Percentiles rank a stretch among this genome's conserved stretches.
These are phyloP conservation scores for Agrochola macilenta DNA, from an alignment of 2,888 invertebrate genomes.

Conservation along the genomic window DNA sequence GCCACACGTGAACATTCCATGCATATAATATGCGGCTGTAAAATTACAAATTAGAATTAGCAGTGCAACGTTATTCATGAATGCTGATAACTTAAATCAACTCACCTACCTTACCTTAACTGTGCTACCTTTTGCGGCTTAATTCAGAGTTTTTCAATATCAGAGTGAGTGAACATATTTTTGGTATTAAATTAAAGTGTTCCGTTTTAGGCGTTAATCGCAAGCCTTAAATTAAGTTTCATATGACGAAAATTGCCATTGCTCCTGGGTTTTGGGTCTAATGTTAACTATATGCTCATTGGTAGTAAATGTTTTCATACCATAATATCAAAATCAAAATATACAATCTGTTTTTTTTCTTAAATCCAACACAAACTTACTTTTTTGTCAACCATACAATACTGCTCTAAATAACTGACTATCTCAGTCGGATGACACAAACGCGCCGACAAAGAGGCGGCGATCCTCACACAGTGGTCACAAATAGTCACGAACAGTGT, in stretches of 20 bases:
- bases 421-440: constrained; percentile 63
- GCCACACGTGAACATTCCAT: too few species aligned
- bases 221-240: background rate
- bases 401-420: constrained; percentile 59
- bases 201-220: background rate
- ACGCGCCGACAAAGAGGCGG: constrained; percentile 70
- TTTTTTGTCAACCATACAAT: constrained; percentile 51
- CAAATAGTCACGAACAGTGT: constrained; percentile 41
- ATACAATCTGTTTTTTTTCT: background rate
- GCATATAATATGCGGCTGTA: too few species aligned
- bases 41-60: background rate
- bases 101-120: too few species aligned
- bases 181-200: too few species aligned
- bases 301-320: background rate
- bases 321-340: constrained; percentile 15
- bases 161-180: too few species aligned
- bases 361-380: background rate
- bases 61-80: background rate
- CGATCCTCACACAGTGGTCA: constrained; percentile 67
- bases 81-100: too few species aligned
- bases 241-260: background rate
- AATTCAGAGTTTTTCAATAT: background rate
- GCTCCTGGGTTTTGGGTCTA: background rate
- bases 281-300: background rate
- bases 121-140: background rate